Conservation (phyloP, 2,797 vertebrate genomes). For the Phaenicophaeus curvirostris region DNA sequence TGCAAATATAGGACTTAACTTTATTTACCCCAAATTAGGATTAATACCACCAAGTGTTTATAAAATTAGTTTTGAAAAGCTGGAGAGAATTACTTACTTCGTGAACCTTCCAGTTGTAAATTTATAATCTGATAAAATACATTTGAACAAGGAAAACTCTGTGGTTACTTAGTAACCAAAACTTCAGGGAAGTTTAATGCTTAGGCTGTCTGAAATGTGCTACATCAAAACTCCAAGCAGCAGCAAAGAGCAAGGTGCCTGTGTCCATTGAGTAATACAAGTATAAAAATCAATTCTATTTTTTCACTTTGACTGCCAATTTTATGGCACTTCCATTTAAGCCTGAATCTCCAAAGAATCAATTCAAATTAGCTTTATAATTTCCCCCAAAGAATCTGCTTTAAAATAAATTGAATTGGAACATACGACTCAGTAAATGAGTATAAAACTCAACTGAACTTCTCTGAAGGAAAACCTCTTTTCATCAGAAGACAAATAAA, state of each 20-base stretch:
- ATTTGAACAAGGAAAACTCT: neutral
- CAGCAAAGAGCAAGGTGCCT: slow-evolving; percentile 61
- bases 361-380: slow-evolving; percentile 81
- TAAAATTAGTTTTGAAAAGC: neutral
- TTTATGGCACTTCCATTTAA: slow-evolving; percentile 78
- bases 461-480: slow-evolving; percentile 73
- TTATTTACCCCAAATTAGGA: neutral
- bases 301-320: slow-evolving; percentile 76
- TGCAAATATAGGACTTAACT: neutral
- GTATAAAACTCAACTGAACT: slow-evolving; percentile 76
- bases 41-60: neutral
- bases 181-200: slow-evolving; percentile 27
- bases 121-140: neutral
- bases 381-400: slow-evolving; percentile 77
- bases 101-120: neutral
- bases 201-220: slow-evolving; percentile 57
- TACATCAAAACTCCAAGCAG: slow-evolving; percentile 57
- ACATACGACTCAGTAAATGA: slow-evolving; percentile 74
- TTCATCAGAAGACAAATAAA: slow-evolving; percentile 79
- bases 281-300: slow-evolving; percentile 75
- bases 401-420: slow-evolving; percentile 81
- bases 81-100: neutral
- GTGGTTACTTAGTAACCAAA: slow-evolving; percentile 46
- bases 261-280: slow-evolving; percentile 67
- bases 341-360: slow-evolving; percentile 80